These are phyloP conservation scores for Psammodynastes pulverulentus DNA, from an alignment of 2,113 vertebrate genomes.

Conservation along the genomic window DNA sequence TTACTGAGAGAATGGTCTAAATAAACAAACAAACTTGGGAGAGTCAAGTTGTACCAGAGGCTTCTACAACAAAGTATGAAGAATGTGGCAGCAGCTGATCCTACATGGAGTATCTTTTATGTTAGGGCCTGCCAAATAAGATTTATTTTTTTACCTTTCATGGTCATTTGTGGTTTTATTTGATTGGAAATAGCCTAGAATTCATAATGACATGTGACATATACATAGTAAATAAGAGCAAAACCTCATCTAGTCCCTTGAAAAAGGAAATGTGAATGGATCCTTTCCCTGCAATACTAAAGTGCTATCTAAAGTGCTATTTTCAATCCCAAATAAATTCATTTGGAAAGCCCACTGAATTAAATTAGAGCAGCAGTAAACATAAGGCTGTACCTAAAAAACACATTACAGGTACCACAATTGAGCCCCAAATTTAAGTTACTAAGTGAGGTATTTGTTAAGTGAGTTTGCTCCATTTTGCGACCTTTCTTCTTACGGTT, in stretches of 20 bases:
- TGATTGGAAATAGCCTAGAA: not conserved
- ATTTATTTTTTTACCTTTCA: not conserved
- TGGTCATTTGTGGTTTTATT: not conserved
- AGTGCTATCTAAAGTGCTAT: too few relatives aligned
- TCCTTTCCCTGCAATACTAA: not conserved
- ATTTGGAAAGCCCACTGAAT: not conserved
- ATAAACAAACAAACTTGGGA: not conserved
- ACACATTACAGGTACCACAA: not conserved
- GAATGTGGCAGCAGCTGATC: not conserved
- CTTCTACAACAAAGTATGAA: not conserved
- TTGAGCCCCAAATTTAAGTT: too few relatives aligned
- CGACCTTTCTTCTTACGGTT: too few relatives aligned
- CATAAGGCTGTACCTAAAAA: not conserved
- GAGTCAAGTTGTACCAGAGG: not conserved
- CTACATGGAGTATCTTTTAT: not conserved
- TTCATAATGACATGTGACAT: not conserved
- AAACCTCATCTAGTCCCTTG: not conserved
- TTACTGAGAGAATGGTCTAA: not conserved
- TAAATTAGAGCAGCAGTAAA: not conserved
- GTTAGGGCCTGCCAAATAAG: not conserved
- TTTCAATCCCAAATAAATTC: not conserved
- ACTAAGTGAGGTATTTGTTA: too few relatives aligned
- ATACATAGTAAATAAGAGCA: not conserved
- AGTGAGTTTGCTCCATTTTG: too few relatives aligned
- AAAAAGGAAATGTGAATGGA: not conserved